phyloP scores from a whole-genome alignment of 1,140 invertebrate genomes.

The Asbolus verrucosus region DNA sequence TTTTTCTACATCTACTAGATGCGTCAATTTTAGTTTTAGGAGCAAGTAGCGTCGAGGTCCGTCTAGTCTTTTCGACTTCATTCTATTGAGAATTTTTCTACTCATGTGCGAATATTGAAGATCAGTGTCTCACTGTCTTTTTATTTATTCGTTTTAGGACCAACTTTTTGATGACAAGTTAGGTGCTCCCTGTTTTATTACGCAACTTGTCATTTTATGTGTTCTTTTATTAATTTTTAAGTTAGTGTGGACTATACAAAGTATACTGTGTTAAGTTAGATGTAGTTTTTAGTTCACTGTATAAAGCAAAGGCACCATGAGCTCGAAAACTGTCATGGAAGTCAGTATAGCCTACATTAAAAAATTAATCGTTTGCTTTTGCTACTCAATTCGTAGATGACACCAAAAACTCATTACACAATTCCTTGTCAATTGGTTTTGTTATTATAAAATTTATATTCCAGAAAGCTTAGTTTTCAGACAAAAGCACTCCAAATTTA shows the following conservation, averaged over 20 bases:
- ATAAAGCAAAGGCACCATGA: slow-evolving; percentile 14
- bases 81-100: slow-evolving; percentile 45
- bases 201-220: slow-evolving; percentile 36
- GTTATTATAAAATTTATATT: slow-evolving; percentile 34
- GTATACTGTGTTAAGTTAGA: slow-evolving; percentile 23
- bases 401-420: too few species aligned
- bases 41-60: slow-evolving; percentile 32
- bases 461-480: slow-evolving; percentile 16
- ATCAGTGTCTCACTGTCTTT: slow-evolving; percentile 49
- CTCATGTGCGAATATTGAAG: slow-evolving; percentile 44
- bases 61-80: slow-evolving; percentile 46
- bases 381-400: slow-evolving; percentile 6
- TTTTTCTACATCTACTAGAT: slow-evolving; percentile 32
- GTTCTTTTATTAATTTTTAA: slow-evolving; percentile 36
- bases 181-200: slow-evolving; percentile 40
- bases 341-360: slow-evolving; percentile 43
- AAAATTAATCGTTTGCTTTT: slow-evolving; percentile 37
- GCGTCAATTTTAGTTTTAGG: slow-evolving; percentile 36
- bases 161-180: slow-evolving; percentile 43
- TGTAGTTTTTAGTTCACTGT: slow-evolving; percentile 24
- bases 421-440: not conserved
- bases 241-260: slow-evolving; percentile 45
- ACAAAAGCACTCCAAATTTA: slow-evolving; percentile 27
- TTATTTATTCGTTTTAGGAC: slow-evolving; percentile 52
- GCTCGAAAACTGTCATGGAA: slow-evolving; percentile 7